phyloP scores from a whole-genome alignment of 2,797 vertebrate species.

The Eremophila alpestris region DNA sequence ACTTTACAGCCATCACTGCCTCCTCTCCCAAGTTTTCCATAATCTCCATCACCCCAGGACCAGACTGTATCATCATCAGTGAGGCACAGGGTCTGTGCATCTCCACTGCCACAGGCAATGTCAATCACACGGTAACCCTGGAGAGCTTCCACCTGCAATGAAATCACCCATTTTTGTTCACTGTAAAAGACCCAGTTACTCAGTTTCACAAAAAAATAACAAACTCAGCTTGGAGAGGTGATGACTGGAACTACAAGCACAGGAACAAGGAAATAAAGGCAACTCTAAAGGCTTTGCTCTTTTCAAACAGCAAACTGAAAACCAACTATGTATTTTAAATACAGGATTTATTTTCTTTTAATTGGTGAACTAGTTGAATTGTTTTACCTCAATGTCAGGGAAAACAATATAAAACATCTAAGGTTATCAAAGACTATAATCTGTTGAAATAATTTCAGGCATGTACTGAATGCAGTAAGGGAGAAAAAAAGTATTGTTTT shows the following conservation, averaged over 20 bases:
- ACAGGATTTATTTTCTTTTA: background rate
- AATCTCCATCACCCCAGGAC: conserved; percentile 99
- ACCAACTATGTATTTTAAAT: background rate
- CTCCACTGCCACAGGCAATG: conserved; percentile 95
- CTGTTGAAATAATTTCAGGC: background rate
- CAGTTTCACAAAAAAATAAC: background rate
- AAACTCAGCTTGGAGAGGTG: background rate
- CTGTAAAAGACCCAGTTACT: background rate
- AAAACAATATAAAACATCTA: background rate
- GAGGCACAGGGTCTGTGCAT: conserved; percentile 95
- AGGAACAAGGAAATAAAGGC: background rate
- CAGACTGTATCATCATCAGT: conserved; percentile 98
- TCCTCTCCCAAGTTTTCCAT: conserved; percentile 95
- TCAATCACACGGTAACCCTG: conserved; percentile 96
- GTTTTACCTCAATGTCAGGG: background rate
- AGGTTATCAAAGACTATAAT: background rate
- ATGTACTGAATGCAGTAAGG: background rate
- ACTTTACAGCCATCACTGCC: conserved; percentile 98
- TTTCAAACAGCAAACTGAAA: background rate
- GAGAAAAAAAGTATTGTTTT: background rate
- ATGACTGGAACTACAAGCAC: background rate
- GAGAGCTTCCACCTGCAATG: conserved; percentile 91
- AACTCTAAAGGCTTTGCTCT: background rate
- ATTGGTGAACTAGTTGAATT: background rate
- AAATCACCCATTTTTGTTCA: background rate